Conservation (phyloP, 2,797 vertebrate genomes). For the Nothura maculosa region DNA sequence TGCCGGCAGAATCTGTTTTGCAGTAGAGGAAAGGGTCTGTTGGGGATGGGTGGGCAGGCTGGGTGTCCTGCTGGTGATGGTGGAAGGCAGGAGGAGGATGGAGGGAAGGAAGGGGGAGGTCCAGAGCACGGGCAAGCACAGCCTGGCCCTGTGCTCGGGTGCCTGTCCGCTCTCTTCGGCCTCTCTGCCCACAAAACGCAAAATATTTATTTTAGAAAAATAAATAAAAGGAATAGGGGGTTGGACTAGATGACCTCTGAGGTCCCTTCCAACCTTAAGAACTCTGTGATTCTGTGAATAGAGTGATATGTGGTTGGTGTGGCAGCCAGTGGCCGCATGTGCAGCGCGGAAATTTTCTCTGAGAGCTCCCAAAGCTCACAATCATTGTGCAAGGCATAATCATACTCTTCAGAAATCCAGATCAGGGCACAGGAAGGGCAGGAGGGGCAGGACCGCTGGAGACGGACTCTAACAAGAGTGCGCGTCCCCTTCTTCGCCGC, state of each 20-base stretch:
- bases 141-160: no score
- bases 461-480: constrained; percentile 66
- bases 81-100: no score
- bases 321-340: constrained; percentile 76
- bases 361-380: constrained; percentile 74
- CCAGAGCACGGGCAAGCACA: background rate
- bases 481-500: constrained; percentile 62
- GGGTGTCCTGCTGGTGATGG: background rate
- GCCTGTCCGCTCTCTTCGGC: no score
- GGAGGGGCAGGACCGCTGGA: constrained; percentile 44
- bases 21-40: background rate
- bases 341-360: constrained; percentile 69
- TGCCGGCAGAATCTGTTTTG: background rate
- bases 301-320: constrained; percentile 50
- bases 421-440: constrained; percentile 59
- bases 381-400: constrained; percentile 75
- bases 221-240: background rate
- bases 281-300: no score
- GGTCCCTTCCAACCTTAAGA: no score
- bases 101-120: background rate
- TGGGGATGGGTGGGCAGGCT: background rate
- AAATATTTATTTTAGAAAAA: background rate
- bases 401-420: constrained; percentile 76
- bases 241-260: no score
- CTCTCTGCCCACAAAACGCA: constrained; percentile 25